phyloP scores from a whole-genome alignment of 2,888 invertebrate genomes.

The Noctua comes region DNA sequence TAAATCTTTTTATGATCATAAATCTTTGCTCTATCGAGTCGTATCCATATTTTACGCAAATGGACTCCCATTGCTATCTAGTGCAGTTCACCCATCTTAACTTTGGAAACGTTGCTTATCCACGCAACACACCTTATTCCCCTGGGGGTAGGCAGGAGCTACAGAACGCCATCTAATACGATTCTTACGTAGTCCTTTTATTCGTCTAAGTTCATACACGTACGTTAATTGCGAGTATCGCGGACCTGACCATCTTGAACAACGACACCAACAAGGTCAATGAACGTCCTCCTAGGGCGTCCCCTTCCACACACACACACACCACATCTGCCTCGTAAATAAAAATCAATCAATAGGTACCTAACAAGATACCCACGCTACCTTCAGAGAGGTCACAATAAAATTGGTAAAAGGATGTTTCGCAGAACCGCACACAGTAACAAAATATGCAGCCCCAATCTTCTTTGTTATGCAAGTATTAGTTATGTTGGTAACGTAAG shows the following conservation, averaged over 20 bases:
- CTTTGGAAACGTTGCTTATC: background rate
- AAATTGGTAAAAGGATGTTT: background rate
- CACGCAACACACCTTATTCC: background rate
- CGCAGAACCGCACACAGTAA: conserved; percentile 2
- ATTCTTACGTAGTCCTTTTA: background rate
- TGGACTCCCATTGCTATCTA: background rate
- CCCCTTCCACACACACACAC: too few species aligned
- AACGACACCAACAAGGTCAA: background rate
- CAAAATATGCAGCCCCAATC: conserved; percentile 33
- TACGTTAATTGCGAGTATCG: background rate
- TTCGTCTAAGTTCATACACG: background rate
- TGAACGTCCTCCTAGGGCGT: background rate
- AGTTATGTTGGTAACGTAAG: conserved; percentile 54
- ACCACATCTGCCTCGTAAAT: background rate
- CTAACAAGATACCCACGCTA: background rate
- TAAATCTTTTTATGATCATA: background rate
- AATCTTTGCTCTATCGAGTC: background rate
- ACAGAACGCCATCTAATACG: background rate
- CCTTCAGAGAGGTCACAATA: background rate
- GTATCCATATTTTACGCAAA: background rate
- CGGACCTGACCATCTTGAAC: background rate
- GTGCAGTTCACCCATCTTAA: background rate
- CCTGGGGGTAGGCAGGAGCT: background rate
- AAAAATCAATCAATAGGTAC: background rate
- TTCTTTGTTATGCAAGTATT: conserved; percentile 54